Evolutionary conservation across 1,140 invertebrate species (phyloP).

Genomic region (Teleopsis dalmanni): DNA sequence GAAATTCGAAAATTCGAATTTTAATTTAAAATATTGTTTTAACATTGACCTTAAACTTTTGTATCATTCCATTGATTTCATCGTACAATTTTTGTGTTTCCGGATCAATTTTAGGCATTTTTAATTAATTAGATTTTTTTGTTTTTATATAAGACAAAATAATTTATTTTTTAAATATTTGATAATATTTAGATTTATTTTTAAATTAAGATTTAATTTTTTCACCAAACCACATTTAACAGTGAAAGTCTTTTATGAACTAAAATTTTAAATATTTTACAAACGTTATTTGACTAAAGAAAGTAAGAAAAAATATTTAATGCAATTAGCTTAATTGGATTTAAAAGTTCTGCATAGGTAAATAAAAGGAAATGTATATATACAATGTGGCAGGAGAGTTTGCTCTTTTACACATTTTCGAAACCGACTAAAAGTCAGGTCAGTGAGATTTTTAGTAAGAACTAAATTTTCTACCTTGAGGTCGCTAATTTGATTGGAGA

Average conservation of each 20-base stretch:
- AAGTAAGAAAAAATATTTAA: constrained; percentile 1
- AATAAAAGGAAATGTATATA: neutral
- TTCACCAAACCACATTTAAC: neutral
- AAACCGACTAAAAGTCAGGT: no score
- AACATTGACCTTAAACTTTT: constrained; percentile 60
- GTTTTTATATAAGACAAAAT: neutral
- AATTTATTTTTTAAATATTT: neutral
- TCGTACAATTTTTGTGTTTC: constrained; percentile 66
- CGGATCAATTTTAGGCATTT: constrained; percentile 66
- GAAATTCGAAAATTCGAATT: neutral
- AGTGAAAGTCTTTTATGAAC: constrained; percentile 2
- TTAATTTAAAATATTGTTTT: constrained; percentile 1
- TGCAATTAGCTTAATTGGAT: constrained; percentile 9
- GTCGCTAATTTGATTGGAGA: no score
- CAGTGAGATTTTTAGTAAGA: no score
- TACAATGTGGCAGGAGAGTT: no score
- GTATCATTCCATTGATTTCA: constrained; percentile 68
- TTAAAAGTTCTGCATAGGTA: neutral
- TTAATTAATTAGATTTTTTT: constrained; percentile 8
- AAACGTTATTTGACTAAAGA: neutral
- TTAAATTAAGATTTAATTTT: neutral
- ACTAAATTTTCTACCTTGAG: no score
- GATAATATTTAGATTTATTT: neutral
- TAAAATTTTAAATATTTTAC: neutral
- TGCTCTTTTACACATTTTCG: no score